A percentile compares a stretch with the other conserved stretches of the same genome.
Conservation (phyloP, 2,888 invertebrate genomes). For the Halocaridina rubra region DNA sequence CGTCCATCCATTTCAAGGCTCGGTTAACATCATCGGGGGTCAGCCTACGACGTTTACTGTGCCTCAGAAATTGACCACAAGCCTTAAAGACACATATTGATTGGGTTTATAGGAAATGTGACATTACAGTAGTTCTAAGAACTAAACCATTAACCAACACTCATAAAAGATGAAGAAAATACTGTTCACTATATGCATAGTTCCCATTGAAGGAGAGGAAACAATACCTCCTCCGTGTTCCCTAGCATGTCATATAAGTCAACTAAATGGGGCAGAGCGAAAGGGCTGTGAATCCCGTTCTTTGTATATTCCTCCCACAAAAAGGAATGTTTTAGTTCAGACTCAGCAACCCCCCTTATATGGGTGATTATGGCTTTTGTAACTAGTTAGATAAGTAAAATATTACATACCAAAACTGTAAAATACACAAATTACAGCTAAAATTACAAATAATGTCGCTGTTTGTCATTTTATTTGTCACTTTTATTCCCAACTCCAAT, state of each 20-base stretch:
- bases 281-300: neutral
- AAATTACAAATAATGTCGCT: neutral
- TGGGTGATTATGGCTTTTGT: too few relatives aligned
- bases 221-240: too few relatives aligned
- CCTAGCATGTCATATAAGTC: too few relatives aligned
- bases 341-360: too few relatives aligned
- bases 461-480: too few relatives aligned
- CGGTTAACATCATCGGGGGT: constrained; percentile 62
- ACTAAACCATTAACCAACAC: neutral
- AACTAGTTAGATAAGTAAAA: too few relatives aligned
- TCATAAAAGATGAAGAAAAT: neutral
- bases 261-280: neutral
- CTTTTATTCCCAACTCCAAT: too few relatives aligned
- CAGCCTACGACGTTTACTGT: constrained; percentile 51
- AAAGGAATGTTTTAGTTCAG: too few relatives aligned
- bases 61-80: constrained; percentile 53
- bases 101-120: too few relatives aligned
- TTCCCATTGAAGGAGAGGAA: neutral
- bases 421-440: neutral
- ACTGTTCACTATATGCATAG: neutral
- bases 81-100: constrained; percentile 19
- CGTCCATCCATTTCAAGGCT: constrained; percentile 60
- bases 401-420: too few relatives aligned
- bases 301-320: too few relatives aligned
- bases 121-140: neutral